phyloP scores from a whole-genome alignment of 2,797 vertebrate genomes.

The Siniperca scherzeri region DNA sequence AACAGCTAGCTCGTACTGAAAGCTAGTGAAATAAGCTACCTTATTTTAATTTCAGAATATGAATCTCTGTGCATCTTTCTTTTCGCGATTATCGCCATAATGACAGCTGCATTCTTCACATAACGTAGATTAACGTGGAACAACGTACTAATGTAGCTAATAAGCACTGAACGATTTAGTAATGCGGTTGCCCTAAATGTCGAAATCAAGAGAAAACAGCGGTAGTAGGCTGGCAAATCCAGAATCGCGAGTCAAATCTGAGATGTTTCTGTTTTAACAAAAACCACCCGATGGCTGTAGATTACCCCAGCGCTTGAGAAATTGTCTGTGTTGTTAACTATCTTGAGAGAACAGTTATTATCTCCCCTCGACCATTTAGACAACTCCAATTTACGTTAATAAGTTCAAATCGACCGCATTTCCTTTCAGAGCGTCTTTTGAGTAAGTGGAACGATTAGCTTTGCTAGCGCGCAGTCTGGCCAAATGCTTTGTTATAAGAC shows the following conservation, averaged over 20 bases:
- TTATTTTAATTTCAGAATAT: conserved; percentile 31
- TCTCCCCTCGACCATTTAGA: conserved; percentile 10
- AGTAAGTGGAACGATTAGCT: conserved; percentile 53
- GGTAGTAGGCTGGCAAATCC: background rate
- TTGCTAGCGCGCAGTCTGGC: conserved; percentile 57
- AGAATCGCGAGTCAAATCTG: conserved; percentile 19
- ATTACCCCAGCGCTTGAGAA: background rate
- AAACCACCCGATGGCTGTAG: background rate
- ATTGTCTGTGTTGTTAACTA: background rate
- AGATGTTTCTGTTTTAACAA: conserved; percentile 15
- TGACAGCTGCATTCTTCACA: conserved; percentile 30
- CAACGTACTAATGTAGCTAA: background rate
- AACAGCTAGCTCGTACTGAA: conserved; percentile 31
- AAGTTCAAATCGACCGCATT: conserved; percentile 45
- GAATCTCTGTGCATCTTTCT: conserved; percentile 14
- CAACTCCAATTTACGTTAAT: conserved; percentile 4
- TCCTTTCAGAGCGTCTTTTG: conserved; percentile 70
- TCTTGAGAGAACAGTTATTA: background rate
- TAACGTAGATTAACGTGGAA: background rate
- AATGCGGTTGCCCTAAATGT: background rate
- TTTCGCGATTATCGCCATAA: conserved; percentile 46
- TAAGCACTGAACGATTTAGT: background rate
- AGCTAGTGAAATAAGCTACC: conserved; percentile 53
- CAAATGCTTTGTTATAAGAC: conserved; percentile 58
- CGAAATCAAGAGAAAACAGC: background rate